phyloP scores from a whole-genome alignment of 2,113 vertebrate species.

The Montifringilla adamsi region DNA sequence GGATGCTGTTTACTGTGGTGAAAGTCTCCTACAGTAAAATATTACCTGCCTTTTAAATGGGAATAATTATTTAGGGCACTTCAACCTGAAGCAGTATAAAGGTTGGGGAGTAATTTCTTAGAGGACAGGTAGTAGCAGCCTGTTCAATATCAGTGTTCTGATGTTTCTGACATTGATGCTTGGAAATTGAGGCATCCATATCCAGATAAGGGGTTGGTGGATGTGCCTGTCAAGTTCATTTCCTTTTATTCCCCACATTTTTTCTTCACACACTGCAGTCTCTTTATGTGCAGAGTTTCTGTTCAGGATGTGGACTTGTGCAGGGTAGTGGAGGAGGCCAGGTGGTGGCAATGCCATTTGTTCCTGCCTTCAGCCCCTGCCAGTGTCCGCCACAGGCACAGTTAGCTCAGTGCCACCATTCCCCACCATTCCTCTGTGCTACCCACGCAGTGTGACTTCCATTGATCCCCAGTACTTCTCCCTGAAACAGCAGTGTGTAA shows the following conservation, averaged over 20 bases:
- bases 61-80: not conserved
- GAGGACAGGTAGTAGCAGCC: not conserved
- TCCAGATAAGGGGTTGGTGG: not conserved
- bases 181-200: not conserved
- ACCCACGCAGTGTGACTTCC: not conserved
- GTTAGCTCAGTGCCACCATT: fast-evolving
- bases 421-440: not conserved
- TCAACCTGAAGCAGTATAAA: not conserved
- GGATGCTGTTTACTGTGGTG: not conserved
- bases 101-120: not conserved
- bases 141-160: not conserved
- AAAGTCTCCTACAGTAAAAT: not conserved
- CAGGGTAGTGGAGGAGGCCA: not conserved
- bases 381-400: not conserved
- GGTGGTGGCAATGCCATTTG: fast-evolving
- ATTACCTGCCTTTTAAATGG: not conserved
- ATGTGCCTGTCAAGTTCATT: fast-evolving
- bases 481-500: not conserved
- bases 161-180: not conserved
- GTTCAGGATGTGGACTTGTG: fast-evolving
- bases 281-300: not conserved
- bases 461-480: not conserved
- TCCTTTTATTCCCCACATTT: not conserved
- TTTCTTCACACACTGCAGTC: not conserved
- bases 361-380: not conserved